Evolutionary conservation across 2,888 invertebrate genomes (phyloP).

Genomic region (Neria commutata): DNA sequence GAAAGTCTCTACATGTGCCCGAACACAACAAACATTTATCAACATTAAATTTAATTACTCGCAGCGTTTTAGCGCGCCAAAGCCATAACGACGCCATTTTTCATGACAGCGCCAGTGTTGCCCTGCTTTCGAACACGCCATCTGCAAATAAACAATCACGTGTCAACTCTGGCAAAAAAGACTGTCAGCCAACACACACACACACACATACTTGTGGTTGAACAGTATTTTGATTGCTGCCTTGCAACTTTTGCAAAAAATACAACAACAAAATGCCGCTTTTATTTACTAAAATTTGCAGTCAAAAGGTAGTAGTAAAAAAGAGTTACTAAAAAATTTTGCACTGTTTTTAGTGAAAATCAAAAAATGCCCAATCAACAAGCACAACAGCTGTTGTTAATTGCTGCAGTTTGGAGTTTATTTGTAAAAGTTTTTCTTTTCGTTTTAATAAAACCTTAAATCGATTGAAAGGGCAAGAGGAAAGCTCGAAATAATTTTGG

Average conservation of each 20-base stretch:
- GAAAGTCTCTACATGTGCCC: too few species aligned
- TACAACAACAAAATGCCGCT: too few species aligned
- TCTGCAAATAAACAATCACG: neutral
- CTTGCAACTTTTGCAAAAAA: too few species aligned
- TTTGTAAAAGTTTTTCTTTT: conserved; percentile 50
- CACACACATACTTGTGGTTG: conserved; percentile 17
- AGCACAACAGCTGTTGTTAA: conserved; percentile 39
- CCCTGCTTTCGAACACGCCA: too few species aligned
- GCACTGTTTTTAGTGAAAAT: neutral
- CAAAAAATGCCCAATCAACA: conserved; percentile 19
- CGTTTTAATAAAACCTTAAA: too few species aligned
- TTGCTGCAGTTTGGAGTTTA: conserved; percentile 49
- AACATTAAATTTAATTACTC: conserved; percentile 27
- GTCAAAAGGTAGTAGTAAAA: neutral
- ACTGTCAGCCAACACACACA: neutral
- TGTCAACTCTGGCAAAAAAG: neutral
- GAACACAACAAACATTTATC: too few species aligned
- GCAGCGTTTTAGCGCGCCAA: conserved; percentile 15
- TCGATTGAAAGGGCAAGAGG: too few species aligned
- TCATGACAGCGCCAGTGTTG: conserved; percentile 4
- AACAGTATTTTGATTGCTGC: conserved; percentile 15
- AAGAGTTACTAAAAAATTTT: too few species aligned
- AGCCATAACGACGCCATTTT: conserved; percentile 14
- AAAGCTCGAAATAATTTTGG: too few species aligned
- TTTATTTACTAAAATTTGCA: too few species aligned